Evolutionary conservation across 2,113 vertebrate genomes (phyloP).

Genomic region (Varanus salvator): DNA sequence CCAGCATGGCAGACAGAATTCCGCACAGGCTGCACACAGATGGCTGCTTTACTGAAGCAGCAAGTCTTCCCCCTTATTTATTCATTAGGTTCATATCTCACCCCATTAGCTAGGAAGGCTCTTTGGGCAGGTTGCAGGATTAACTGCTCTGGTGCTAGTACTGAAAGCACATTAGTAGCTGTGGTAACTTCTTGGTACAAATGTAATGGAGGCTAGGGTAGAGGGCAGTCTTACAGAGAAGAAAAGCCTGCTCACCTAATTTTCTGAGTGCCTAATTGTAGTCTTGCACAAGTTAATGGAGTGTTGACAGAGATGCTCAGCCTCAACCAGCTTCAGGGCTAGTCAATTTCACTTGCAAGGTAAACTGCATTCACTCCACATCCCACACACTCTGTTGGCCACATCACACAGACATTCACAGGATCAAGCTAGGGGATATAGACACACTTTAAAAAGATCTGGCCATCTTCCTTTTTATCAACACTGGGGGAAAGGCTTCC

Average conservation of each 20-base stretch:
- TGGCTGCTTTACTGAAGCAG: background rate
- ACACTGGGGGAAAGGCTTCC: conserved; percentile 47
- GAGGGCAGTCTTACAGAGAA: background rate
- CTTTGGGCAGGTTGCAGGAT: too few species aligned
- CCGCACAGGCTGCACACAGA: background rate
- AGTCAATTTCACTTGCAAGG: background rate
- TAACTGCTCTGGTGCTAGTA: background rate
- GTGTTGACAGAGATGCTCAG: background rate
- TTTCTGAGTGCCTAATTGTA: background rate
- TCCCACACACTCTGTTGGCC: background rate
- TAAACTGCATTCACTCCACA: background rate
- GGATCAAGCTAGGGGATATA: background rate
- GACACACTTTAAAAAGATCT: background rate
- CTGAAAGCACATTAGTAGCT: background rate
- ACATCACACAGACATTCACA: background rate
- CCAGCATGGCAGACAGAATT: background rate
- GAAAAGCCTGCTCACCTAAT: background rate
- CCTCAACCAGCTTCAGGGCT: background rate
- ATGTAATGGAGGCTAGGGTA: background rate
- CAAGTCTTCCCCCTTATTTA: too few species aligned
- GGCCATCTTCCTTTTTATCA: conserved; percentile 50
- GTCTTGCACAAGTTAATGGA: background rate
- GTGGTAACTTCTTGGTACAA: background rate
- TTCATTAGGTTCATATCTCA: too few species aligned
- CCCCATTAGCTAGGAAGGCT: too few species aligned